Evolutionary conservation across 2,113 vertebrate species (phyloP).

Genomic region (Lynx canadensis): DNA sequence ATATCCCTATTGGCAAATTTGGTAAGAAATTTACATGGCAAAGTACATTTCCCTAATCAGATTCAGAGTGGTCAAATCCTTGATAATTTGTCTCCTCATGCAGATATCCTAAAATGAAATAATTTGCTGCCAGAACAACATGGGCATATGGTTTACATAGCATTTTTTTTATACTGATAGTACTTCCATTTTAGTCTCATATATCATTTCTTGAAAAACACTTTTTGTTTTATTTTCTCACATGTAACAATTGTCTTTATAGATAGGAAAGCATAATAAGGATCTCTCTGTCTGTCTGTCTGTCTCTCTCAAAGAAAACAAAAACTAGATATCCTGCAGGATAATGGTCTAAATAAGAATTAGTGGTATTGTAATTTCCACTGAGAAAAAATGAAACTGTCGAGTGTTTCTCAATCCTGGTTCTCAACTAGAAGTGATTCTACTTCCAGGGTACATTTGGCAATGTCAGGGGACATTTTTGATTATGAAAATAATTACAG

Average conservation of each 20-base stretch:
- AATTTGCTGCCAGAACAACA: neutral
- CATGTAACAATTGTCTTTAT: neutral
- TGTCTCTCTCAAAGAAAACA: neutral
- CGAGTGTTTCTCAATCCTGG: neutral
- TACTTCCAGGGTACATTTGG: neutral
- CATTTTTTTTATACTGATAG: neutral
- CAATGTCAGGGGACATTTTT: neutral
- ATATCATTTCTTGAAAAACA: neutral
- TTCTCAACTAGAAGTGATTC: neutral
- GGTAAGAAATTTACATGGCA: neutral
- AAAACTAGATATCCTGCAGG: neutral
- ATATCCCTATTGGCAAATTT: neutral
- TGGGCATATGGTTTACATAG: neutral
- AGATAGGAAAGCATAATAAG: accelerated
- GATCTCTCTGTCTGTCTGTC: neutral
- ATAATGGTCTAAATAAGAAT: neutral
- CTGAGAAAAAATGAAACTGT: neutral
- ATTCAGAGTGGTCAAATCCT: neutral
- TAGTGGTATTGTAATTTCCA: neutral
- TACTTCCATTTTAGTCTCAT: neutral
- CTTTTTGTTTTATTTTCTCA: neutral
- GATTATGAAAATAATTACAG: neutral
- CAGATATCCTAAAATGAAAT: neutral
- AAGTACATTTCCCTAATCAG: neutral
- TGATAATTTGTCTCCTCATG: neutral